Evolutionary conservation across 2,888 invertebrate species (phyloP).

Genomic region (Drosophila antonietae): DNA sequence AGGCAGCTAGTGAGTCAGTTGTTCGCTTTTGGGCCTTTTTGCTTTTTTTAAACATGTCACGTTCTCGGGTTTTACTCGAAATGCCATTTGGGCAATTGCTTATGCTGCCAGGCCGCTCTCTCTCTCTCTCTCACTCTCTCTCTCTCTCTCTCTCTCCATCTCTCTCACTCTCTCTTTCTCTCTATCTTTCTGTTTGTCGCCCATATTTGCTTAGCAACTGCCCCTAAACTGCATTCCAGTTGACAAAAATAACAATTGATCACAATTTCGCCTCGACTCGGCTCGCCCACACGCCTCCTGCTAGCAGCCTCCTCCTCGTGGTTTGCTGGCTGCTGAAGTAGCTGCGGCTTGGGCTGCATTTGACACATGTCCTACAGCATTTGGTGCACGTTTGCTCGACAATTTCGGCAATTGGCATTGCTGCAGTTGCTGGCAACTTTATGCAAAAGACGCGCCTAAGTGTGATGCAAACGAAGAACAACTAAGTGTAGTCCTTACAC

Average conservation of each 20-base stretch:
- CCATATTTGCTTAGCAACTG: slow-evolving; percentile 16
- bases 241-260: slow-evolving; percentile 37
- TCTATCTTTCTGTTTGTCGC: not conserved
- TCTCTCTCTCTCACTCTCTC: not conserved
- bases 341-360: slow-evolving; percentile 16
- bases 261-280: slow-evolving; percentile 11
- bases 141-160: not conserved
- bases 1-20: slow-evolving; percentile 12
- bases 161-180: not conserved
- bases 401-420: slow-evolving; percentile 1
- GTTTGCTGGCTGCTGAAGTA: not conserved
- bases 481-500: not conserved
- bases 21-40: slow-evolving; percentile 6
- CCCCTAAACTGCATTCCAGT: slow-evolving; percentile 23
- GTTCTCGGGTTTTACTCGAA: slow-evolving; percentile 71
- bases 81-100: slow-evolving; percentile 74
- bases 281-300: not conserved
- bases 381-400: not conserved
- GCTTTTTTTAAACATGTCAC: slow-evolving; percentile 66
- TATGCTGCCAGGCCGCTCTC: slow-evolving; percentile 10
- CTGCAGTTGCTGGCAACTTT: slow-evolving; percentile 22
- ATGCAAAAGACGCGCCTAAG: slow-evolving; percentile 11
- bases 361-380: slow-evolving; percentile 16
- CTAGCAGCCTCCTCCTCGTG: not conserved
- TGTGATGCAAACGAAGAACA: not conserved